Percentiles rank a stretch among this genome's conserved stretches.
phyloP scores from a whole-genome alignment of 1,140 invertebrate genomes.

The Heliothis virescens region DNA sequence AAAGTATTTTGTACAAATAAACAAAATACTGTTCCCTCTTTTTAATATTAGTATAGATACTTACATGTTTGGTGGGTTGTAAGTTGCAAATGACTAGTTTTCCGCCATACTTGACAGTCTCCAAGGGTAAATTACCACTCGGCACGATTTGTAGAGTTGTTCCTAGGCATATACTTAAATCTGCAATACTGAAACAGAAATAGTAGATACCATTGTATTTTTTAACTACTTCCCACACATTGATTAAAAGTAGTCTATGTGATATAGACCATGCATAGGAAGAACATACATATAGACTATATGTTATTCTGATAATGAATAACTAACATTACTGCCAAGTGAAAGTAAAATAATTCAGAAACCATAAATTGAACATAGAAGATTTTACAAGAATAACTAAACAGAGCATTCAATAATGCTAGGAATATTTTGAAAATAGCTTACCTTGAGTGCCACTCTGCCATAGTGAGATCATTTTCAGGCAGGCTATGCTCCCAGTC shows the following conservation, averaged over 20 bases:
- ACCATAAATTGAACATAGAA: neutral
- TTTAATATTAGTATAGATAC: constrained; percentile 57
- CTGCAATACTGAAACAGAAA: constrained; percentile 87
- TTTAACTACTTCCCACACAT: too few species aligned
- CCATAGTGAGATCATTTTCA: constrained; percentile 94
- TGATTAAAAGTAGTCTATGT: too few species aligned
- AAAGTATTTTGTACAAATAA: too few species aligned
- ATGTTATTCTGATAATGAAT: too few species aligned
- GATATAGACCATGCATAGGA: too few species aligned
- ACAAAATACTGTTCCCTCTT: too few species aligned
- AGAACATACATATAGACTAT: too few species aligned
- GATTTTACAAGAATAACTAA: too few species aligned
- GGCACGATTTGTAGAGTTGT: constrained; percentile 99
- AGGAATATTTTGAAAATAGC: too few species aligned
- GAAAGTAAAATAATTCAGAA: neutral
- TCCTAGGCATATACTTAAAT: constrained; percentile 97
- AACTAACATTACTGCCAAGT: too few species aligned
- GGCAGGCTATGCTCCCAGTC: constrained; percentile 99
- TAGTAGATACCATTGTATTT: constrained; percentile 13
- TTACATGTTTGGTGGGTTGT: constrained; percentile 98
- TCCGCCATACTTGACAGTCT: constrained; percentile 95
- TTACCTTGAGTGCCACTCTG: constrained; percentile 95
- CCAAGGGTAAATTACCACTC: constrained; percentile 97
- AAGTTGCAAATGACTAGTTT: constrained; percentile 98
- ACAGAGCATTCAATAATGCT: too few species aligned